phyloP scores from a whole-genome alignment of 2,113 vertebrate genomes.

The Lamprologus lemairii region DNA sequence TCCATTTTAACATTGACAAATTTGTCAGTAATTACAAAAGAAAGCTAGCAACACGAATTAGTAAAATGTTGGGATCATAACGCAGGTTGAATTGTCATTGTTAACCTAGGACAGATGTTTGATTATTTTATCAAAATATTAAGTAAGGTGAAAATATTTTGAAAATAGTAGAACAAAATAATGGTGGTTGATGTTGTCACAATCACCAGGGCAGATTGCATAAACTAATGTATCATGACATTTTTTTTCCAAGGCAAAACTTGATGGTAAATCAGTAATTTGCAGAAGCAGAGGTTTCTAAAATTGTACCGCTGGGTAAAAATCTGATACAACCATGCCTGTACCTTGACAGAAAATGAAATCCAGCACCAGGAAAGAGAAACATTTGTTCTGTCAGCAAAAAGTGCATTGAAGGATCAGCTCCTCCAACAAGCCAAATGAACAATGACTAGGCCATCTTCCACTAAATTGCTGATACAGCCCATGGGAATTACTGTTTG shows the following conservation, averaged over 20 bases:
- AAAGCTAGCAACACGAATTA: background rate
- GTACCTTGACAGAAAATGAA: constrained; percentile 25
- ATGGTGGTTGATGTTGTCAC: background rate
- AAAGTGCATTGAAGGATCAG: constrained; percentile 11
- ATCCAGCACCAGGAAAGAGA: constrained; percentile 14
- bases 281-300: background rate
- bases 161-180: background rate
- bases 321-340: constrained; percentile 10
- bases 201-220: background rate
- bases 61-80: background rate
- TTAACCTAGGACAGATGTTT: background rate
- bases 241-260: background rate
- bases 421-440: constrained; percentile 17
- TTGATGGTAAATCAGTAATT: background rate
- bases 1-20: background rate
- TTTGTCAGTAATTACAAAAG: background rate
- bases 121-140: background rate
- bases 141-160: background rate
- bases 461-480: constrained; percentile 48
- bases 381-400: constrained; percentile 40
- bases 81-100: background rate
- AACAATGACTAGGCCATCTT: constrained; percentile 19
- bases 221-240: background rate
- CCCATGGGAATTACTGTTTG: constrained; percentile 35
- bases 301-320: background rate